Conservation (phyloP, 2,113 vertebrate species). For the Merops nubicus region DNA sequence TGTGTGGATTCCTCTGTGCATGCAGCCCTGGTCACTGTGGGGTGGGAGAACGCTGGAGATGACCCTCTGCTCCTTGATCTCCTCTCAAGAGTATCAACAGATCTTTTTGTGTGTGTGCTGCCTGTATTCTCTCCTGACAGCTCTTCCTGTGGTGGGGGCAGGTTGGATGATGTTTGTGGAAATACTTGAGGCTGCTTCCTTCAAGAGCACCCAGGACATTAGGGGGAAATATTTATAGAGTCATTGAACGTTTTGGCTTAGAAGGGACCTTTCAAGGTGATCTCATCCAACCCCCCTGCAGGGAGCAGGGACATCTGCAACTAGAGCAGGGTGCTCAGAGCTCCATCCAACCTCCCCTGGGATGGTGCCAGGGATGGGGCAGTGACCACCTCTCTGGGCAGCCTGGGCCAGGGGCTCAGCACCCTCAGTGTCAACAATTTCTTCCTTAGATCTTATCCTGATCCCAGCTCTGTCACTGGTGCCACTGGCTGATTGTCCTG, state of each 20-base stretch:
- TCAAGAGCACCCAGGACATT: background rate
- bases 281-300: too few relatives aligned
- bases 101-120: background rate
- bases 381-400: background rate
- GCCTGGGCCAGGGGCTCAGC: background rate
- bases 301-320: background rate
- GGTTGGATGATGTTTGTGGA: background rate
- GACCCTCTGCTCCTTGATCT: background rate
- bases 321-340: background rate
- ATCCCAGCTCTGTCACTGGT: background rate
- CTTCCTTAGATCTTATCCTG: too few relatives aligned
- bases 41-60: background rate
- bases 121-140: rapidly evolving
- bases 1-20: rapidly evolving
- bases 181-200: background rate
- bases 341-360: too few relatives aligned
- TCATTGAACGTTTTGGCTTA: background rate
- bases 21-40: rapidly evolving
- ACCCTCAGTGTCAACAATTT: rapidly evolving
- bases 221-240: background rate
- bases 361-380: background rate
- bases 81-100: rapidly evolving
- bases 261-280: background rate
- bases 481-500: background rate
- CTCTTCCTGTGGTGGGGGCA: background rate